Evolutionary conservation across 2,888 invertebrate genomes (phyloP).

Genomic region (Thyatira batis): DNA sequence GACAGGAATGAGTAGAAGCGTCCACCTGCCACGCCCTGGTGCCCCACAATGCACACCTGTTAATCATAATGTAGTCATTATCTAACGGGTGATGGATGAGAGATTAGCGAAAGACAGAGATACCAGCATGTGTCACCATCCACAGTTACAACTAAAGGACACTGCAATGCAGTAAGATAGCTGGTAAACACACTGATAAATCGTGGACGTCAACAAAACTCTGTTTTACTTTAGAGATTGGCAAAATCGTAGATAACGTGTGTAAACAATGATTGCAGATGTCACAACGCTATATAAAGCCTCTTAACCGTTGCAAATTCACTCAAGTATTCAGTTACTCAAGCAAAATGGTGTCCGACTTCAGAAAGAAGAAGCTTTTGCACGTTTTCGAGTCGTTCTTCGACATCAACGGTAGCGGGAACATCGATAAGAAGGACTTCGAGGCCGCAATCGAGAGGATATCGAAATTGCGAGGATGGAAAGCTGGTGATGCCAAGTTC

Average conservation of each 20-base stretch:
- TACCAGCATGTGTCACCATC: not conserved
- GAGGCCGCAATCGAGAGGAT: slow-evolving; percentile 93
- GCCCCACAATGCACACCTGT: not conserved
- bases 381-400: slow-evolving; percentile 94
- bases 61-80: not conserved
- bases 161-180: slow-evolving; percentile 2
- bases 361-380: slow-evolving; percentile 93
- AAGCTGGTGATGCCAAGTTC: slow-evolving; percentile 87
- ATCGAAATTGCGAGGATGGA: slow-evolving; percentile 90
- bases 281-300: slow-evolving; percentile 22
- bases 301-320: slow-evolving; percentile 1
- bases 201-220: slow-evolving; percentile 1
- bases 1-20: not conserved
- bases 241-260: not conserved
- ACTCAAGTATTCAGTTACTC: slow-evolving; percentile 8
- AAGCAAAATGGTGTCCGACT: slow-evolving; percentile 88
- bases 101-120: not conserved
- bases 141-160: slow-evolving; percentile 2
- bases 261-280: not conserved
- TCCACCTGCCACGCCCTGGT: not conserved
- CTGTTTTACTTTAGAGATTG: not conserved
- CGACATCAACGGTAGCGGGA: slow-evolving; percentile 94
- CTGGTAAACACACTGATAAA: slow-evolving; percentile 9
- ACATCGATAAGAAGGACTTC: slow-evolving; percentile 93
- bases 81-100: not conserved